A percentile compares a stretch with the other conserved stretches of the same genome.
Conservation (phyloP, 2,797 vertebrate species). For the Oreonectes daqikongensis region DNA sequence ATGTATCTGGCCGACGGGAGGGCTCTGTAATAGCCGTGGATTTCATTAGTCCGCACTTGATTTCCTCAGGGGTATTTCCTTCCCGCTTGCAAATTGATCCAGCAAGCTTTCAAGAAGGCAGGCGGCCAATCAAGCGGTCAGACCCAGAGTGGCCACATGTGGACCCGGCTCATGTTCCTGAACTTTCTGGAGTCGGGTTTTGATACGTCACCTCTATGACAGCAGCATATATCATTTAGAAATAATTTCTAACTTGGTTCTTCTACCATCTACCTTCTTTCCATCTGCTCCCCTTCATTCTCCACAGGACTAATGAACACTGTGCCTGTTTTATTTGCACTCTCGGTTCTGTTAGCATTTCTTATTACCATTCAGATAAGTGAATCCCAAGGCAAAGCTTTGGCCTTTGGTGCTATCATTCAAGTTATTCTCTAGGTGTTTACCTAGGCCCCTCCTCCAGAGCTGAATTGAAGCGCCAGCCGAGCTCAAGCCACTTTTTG, state of each 20-base stretch:
- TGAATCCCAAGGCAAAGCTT: conserved; percentile 60
- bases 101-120: conserved; percentile 53
- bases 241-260: too few relatives aligned
- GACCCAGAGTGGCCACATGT: conserved; percentile 30
- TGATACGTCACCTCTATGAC: conserved; percentile 7
- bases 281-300: conserved; percentile 39
- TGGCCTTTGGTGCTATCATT: conserved; percentile 64
- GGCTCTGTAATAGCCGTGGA: conserved; percentile 55
- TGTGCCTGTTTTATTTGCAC: conserved; percentile 56
- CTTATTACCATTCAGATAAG: conserved; percentile 60
- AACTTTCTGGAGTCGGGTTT: conserved; percentile 32
- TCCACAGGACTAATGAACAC: conserved; percentile 60
- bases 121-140: conserved; percentile 44
- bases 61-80: conserved; percentile 61
- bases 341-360: conserved; percentile 58
- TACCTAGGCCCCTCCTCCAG: conserved; percentile 59
- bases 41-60: conserved; percentile 61
- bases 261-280: neutral
- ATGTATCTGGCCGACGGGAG: conserved; percentile 52
- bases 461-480: conserved; percentile 57
- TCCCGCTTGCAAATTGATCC: conserved; percentile 56
- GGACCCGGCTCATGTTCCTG: conserved; percentile 25
- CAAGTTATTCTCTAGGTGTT: conserved; percentile 62
- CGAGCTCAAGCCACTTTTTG: conserved; percentile 51
- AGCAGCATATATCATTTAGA: too few relatives aligned